A percentile compares a stretch with the other conserved stretches of the same genome.
Evolutionary conservation across 2,797 vertebrate genomes (phyloP).

Genomic region (Liasis olivaceus): DNA sequence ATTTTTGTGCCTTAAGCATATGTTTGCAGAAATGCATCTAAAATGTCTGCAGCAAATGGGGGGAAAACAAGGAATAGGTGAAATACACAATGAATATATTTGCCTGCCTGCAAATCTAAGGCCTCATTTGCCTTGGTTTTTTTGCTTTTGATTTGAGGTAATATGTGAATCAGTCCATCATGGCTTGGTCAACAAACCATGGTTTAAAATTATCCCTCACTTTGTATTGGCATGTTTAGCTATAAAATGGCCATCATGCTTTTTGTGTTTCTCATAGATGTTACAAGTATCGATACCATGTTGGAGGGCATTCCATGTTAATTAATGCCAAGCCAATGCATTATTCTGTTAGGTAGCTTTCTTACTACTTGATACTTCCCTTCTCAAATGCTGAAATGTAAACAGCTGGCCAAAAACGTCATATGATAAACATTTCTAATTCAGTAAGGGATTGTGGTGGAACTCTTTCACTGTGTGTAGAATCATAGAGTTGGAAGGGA

Average conservation of each 20-base stretch:
- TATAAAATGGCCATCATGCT: not conserved
- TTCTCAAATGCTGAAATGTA: not conserved
- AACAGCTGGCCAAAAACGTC: not conserved
- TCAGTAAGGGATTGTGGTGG: not conserved
- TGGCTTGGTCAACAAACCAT: not conserved
- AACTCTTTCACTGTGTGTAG: not conserved
- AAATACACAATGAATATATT: not conserved
- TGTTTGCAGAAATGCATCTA: not conserved
- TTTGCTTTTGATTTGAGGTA: not conserved
- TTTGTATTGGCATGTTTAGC: not conserved
- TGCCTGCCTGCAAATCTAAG: not conserved
- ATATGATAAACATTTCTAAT: not conserved
- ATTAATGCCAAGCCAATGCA: not conserved
- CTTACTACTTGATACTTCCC: not conserved
- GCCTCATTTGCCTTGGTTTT: not conserved
- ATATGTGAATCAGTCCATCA: not conserved
- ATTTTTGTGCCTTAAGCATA: not conserved
- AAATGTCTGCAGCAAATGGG: not conserved
- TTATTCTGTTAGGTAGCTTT: not conserved
- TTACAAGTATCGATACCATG: not conserved
- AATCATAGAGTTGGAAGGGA: not conserved
- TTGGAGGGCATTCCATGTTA: not conserved
- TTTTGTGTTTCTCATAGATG: not conserved
- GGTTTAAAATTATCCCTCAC: not conserved
- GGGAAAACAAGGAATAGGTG: not conserved